Conservation (phyloP, 2,888 invertebrate species). For the Ichneumon xanthorius region DNA sequence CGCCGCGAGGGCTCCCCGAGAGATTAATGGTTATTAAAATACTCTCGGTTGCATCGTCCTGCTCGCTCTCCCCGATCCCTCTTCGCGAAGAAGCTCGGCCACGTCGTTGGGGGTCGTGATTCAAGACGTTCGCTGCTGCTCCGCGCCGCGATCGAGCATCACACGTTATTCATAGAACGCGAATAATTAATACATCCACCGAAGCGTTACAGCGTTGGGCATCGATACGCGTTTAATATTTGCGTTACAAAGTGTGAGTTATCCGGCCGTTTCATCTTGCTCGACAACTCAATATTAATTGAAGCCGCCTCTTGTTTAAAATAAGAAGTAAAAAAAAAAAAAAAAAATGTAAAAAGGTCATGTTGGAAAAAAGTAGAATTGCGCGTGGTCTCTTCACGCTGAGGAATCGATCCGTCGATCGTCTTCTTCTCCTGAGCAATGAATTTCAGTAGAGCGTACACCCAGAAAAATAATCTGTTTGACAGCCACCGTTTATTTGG, state of each 20-base stretch:
- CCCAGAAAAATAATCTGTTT: too few relatives aligned
- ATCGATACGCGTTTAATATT: conserved; percentile 37
- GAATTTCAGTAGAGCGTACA: conserved; percentile 26
- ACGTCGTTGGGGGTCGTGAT: conserved; percentile 61
- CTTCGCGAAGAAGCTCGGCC: conserved; percentile 8
- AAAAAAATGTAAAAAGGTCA: conserved; percentile 15
- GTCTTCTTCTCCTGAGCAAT: background rate
- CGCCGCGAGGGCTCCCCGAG: conserved; percentile 65
- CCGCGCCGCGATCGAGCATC: conserved; percentile 40
- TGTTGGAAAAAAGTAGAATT: conserved; percentile 30
- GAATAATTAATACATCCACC: conserved; percentile 59
- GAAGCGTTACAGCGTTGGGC: background rate
- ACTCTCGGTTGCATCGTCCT: conserved; percentile 63
- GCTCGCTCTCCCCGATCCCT: conserved; percentile 32
- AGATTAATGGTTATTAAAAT: conserved; percentile 80
- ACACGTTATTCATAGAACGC: conserved; percentile 33
- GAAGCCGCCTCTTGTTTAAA: background rate
- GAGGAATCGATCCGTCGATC: conserved; percentile 56
- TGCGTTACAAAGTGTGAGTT: conserved; percentile 45
- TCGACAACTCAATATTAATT: conserved; percentile 60
- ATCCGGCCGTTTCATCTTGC: conserved; percentile 43
- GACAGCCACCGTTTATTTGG: too few relatives aligned
- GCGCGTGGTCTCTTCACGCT: conserved; percentile 29
- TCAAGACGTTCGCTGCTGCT: conserved; percentile 36
- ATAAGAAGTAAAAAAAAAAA: conserved; percentile 6